Evolutionary conservation across 2,113 vertebrate species (phyloP), one percentile per base, ranked within the genome.

Genomic region (Microtus ochrogaster): DNA sequence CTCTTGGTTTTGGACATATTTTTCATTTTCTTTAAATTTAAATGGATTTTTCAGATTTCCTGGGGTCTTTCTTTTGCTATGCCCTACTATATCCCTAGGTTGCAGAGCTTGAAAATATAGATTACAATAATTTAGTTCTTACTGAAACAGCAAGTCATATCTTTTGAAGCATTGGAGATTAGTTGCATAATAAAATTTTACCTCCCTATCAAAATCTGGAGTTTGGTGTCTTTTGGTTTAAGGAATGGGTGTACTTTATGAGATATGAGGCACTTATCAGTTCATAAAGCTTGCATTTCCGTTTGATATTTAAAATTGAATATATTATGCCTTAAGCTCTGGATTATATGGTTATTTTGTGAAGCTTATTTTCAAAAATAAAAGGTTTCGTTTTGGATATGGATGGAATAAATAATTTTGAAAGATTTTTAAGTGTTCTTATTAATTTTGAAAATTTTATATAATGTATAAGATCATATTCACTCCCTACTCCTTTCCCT

Each of bases 131-230:
- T 84, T 89, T 52, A 74, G 0, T 88, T 90, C 33, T 92, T 90
- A 16, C 2, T 19, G 77, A 72, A 89, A 83, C 7, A 68, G 19
- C 92, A 90, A 94, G 52, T 84, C 17, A 44, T 95, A 44, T 88
- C n/a, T 91, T 94, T 92, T 91, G 33, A 94, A 94, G 22, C 26
- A 58, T 1, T 70, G 49, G 85, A 58, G 47, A 11, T 95, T 94
- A 95, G 10, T 74, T 94, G 90, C 92, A 2, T 76, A 90, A 83
- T 82, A 94, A 81, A 73, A 76, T 70, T 96, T 95, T 94, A 81
- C 83, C 76, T 88, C 76, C 14, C 76, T 41, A 65, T 30, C 30
- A 92, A 92, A 85, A 81, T 49, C 22, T 91, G 7, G 19, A 65
- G 24, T 58, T 88, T 33, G 72, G 6, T n/a, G 14, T 61, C 11